Percentiles rank a stretch among this genome's conserved stretches.
These are phyloP conservation scores for Notodromas monacha DNA, from an alignment of 2,888 invertebrate species.

Conservation along the genomic window DNA sequence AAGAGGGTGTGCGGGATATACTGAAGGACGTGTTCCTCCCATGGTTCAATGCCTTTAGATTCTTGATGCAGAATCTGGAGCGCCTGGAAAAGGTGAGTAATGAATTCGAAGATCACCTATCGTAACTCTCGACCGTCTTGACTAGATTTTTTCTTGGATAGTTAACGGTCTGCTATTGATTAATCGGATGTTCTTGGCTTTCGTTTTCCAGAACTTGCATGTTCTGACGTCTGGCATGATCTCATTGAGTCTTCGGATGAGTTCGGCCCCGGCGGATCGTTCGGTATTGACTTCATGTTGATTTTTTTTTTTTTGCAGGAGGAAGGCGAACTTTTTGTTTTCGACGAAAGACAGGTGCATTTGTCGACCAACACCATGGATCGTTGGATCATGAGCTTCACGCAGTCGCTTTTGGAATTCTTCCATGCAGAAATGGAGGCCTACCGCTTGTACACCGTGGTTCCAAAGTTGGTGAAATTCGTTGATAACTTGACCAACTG, in stretches of 20 bases:
- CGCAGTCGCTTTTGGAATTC: slow-evolving; percentile 60
- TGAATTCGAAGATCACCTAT: no score
- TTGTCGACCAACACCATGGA: slow-evolving; percentile 52
- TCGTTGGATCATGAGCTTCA: slow-evolving; percentile 81
- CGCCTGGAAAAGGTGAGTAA: slow-evolving; percentile 28
- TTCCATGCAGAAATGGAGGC: slow-evolving; percentile 71
- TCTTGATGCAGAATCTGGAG: slow-evolving; percentile 70
- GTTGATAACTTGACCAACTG: slow-evolving; percentile 93
- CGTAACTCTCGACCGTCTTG: no score
- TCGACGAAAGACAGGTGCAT: slow-evolving; percentile 14
- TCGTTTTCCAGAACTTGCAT: no score
- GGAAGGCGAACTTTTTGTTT: slow-evolving; percentile 16
- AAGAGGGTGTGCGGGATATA: slow-evolving; percentile 80
- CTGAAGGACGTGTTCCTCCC: slow-evolving; percentile 91
- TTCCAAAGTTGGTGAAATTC: slow-evolving; percentile 68
- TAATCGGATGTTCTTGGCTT: background rate
- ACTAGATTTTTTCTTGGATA: background rate
- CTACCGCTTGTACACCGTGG: slow-evolving; percentile 76
- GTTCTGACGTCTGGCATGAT: no score
- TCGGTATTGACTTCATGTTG: background rate
- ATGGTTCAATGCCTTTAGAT: slow-evolving; percentile 43
- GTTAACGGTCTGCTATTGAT: background rate
- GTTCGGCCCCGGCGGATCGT: background rate
- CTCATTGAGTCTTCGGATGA: background rate
- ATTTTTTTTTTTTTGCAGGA: slow-evolving; percentile 14